These are phyloP conservation scores for Pandemis corylana DNA, from an alignment of 2,888 invertebrate genomes.

Conservation along the genomic window DNA sequence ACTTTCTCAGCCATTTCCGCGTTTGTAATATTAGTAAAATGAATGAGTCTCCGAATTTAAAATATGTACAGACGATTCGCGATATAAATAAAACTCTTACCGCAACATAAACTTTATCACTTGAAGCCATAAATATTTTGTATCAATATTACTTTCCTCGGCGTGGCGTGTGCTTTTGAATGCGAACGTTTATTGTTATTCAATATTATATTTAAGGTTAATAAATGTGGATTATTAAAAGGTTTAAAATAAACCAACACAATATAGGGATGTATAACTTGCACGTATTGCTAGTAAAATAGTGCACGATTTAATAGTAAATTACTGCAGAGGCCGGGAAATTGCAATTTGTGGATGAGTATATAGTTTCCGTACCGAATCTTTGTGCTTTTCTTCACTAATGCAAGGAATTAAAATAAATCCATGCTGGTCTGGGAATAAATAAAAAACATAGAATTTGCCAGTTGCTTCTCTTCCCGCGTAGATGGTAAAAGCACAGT, in stretches of 20 bases:
- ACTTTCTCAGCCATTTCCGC: too few relatives aligned
- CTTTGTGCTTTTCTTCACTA: too few relatives aligned
- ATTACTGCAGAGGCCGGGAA: too few relatives aligned
- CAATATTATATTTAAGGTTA: constrained; percentile 26
- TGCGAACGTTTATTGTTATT: constrained; percentile 55
- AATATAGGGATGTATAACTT: neutral
- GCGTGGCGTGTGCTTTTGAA: constrained; percentile 55
- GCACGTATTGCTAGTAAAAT: constrained; percentile 31
- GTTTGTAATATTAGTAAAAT: neutral
- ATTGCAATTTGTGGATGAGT: too few relatives aligned
- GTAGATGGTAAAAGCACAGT: too few relatives aligned
- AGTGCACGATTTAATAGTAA: neutral
- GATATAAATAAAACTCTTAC: constrained; percentile 77
- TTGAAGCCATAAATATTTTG: constrained; percentile 77
- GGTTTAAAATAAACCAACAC: neutral
- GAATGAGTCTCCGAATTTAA: constrained; percentile 33
- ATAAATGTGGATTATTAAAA: constrained; percentile 21
- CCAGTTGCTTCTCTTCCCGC: too few relatives aligned
- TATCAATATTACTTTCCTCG: constrained; percentile 69
- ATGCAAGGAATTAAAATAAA: too few relatives aligned
- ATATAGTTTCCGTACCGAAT: too few relatives aligned
- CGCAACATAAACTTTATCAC: constrained; percentile 79
- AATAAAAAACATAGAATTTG: too few relatives aligned
- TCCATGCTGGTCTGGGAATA: too few relatives aligned
- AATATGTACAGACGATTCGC: constrained; percentile 60